Evolutionary conservation across 2,888 invertebrate genomes (phyloP).

Genomic region (Ormia ochracea): DNA sequence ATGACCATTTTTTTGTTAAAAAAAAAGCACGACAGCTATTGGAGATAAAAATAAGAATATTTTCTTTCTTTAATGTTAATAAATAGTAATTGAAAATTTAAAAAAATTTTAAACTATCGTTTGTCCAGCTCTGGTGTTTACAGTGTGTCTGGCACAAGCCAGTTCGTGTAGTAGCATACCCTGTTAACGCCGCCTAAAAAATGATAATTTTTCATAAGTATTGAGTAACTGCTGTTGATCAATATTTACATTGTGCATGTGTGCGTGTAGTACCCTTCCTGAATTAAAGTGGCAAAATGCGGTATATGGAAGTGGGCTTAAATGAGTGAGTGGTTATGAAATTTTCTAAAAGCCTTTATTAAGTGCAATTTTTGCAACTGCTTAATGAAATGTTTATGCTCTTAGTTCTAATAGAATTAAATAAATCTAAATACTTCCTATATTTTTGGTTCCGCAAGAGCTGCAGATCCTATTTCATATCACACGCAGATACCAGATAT

Average conservation of each 20-base stretch:
- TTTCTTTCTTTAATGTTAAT: no score
- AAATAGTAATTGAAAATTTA: no score
- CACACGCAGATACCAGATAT: no score
- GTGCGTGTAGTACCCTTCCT: neutral
- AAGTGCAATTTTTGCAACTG: slow-evolving; percentile 53
- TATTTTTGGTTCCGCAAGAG: no score
- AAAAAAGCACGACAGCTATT: no score
- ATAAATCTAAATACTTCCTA: no score
- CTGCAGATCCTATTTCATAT: no score
- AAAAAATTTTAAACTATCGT: no score
- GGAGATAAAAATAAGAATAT: no score
- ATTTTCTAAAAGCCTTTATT: slow-evolving; percentile 14
- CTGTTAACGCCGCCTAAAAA: no score
- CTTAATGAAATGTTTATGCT: slow-evolving; percentile 60
- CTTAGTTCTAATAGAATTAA: slow-evolving; percentile 36
- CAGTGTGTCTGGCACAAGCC: slow-evolving; percentile 35
- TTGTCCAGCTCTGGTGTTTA: slow-evolving; percentile 15
- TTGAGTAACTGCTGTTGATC: no score
- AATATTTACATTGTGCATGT: neutral
- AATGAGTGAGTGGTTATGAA: neutral
- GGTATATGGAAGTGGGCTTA: slow-evolving; percentile 24
- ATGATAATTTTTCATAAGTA: no score
- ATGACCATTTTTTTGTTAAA: neutral
- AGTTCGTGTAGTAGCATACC: neutral
- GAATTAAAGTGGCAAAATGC: slow-evolving; percentile 43